Evolutionary conservation across 2,888 invertebrate genomes (phyloP), one percentile per base, ranked within the genome.

Genomic region (Helleia helle): DNA sequence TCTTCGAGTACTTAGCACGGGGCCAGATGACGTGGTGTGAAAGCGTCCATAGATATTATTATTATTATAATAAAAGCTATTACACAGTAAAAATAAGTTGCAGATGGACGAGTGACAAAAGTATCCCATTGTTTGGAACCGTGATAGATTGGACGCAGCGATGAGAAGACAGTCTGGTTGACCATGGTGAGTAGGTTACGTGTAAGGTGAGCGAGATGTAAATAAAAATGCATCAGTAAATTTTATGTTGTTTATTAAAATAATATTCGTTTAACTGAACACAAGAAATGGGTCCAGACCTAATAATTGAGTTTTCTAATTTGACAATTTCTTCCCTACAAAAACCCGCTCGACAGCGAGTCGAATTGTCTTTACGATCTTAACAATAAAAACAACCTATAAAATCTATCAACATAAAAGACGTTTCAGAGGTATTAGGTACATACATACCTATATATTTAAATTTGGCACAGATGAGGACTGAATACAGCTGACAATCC

Each of bases 221-320:
- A 73, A 69, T 68, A 54, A 77, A 71, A 73, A 54, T 47, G 41
- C 36, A 46, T 44, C 49, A 71, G 76, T 67, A 7, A 71, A 68
- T 76, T 81, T 77, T 62, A 77, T 71, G 74, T 79, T 81, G 83
- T 84, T 84, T 84, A 84, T 83, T 84, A 83, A 83, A 83, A 83
- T 83, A 81, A 83, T 83, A 84, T 80, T 83, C 76, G 81, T 83
- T 76, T 80, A 77, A 75, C 74, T 80, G 84, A 84, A 83, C 83
- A 83, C 81, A 83, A 79, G 77, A 75, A 62, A 75, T 60, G 70
- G 76, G 75, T 70, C 66, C 81, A 73, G 81, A 77, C 75, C 77
- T 80, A 80, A 74, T 67, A 74, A 74, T 67, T 77, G 77, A 77
- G 76, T 79, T 76, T 63, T 62, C 75, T 79, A 81, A 75, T 73